Percentiles rank a stretch among this genome's conserved stretches.
These are phyloP conservation scores for Narcine bancroftii DNA, from an alignment of 2,113 vertebrate genomes.

Conservation along the genomic window DNA sequence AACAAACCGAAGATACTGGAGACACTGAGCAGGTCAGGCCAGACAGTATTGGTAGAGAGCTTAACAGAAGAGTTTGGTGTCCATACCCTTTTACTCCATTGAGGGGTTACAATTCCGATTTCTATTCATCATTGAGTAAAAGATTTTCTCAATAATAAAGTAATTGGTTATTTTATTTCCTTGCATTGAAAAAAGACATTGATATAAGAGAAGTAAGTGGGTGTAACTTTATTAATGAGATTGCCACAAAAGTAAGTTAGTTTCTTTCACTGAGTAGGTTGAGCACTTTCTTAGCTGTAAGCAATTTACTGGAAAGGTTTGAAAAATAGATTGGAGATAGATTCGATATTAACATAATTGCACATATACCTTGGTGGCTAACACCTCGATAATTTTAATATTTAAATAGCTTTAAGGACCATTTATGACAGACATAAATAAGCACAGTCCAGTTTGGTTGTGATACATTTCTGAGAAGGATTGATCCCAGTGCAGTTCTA, in stretches of 20 bases:
- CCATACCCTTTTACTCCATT: not conserved
- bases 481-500: not conserved
- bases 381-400: not conserved
- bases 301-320: too few species aligned
- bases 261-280: too few species aligned
- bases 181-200: not conserved
- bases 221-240: not conserved
- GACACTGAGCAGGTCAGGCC: too few species aligned
- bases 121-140: not conserved
- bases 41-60: too few species aligned
- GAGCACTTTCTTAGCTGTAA: too few species aligned
- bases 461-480: not conserved
- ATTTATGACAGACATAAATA: too few species aligned
- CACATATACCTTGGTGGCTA: not conserved
- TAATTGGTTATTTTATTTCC: not conserved
- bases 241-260: not conserved
- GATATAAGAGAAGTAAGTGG: not conserved
- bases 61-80: too few species aligned
- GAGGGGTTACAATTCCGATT: not conserved
- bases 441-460: too few species aligned
- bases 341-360: too few species aligned
- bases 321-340: too few species aligned
- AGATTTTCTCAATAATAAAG: not conserved
- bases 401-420: not conserved
- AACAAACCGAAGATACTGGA: too few species aligned